Conservation (phyloP, 2,888 invertebrate species). For the Sinopyrophorus schimmeli region DNA sequence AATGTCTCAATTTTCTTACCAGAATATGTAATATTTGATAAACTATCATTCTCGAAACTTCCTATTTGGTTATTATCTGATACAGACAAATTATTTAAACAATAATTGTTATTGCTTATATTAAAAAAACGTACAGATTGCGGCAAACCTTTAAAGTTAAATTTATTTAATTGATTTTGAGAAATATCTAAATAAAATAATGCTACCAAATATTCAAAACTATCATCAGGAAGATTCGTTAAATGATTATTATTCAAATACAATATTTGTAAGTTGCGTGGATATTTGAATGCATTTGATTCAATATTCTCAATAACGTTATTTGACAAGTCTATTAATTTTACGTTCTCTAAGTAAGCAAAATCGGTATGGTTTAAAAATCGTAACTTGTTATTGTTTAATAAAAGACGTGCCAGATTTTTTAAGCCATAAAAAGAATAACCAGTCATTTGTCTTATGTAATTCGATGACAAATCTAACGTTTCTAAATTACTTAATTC, state of each 20-base stretch:
- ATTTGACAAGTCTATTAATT: slow-evolving; percentile 14
- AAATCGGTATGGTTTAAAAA: not conserved
- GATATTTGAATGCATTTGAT: slow-evolving; percentile 5
- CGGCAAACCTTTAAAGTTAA: slow-evolving; percentile 10
- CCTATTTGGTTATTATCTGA: slow-evolving; percentile 6
- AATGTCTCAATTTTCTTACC: not conserved
- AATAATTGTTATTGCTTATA: slow-evolving; percentile 11
- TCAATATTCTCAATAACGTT: slow-evolving; percentile 11
- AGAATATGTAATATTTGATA: slow-evolving; percentile 2
- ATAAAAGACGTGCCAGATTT: no score
- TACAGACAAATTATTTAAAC: not conserved
- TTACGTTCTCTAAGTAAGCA: slow-evolving; percentile 4
- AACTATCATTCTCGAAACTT: slow-evolving; percentile 5
- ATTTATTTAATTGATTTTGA: slow-evolving; percentile 3
- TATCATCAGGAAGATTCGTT: not conserved
- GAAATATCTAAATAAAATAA: slow-evolving; percentile 18
- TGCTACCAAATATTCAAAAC: slow-evolving; percentile 5
- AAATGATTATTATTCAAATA: slow-evolving; percentile 9
- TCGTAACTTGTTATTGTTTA: slow-evolving; percentile 5
- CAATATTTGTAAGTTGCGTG: slow-evolving; percentile 7
- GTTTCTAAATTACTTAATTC: no score
- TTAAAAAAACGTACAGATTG: slow-evolving; percentile 8
- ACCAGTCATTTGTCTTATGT: no score
- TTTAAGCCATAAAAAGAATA: no score
- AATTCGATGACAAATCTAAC: no score